These are phyloP conservation scores for Danio rerio DNA, from an alignment of 2,113 vertebrate species.

Conservation along the genomic window DNA sequence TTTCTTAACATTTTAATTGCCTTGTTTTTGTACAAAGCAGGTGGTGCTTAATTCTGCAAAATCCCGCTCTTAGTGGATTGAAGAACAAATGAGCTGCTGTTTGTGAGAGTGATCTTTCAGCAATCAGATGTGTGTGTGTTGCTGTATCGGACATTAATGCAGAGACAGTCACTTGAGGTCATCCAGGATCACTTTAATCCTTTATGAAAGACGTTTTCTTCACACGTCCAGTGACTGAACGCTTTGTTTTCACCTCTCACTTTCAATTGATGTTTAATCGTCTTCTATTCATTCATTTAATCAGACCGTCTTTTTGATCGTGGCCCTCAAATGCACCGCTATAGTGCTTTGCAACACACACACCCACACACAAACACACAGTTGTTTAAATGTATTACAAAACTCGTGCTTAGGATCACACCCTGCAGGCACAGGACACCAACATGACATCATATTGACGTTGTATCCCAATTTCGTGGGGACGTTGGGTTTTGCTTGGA, in stretches of 20 bases:
- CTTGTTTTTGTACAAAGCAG: constrained; percentile 57
- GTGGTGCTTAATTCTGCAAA: constrained; percentile 52
- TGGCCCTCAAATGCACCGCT: not conserved
- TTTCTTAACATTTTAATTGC: constrained; percentile 66
- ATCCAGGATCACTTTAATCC: constrained; percentile 28
- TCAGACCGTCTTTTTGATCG: constrained; percentile 7
- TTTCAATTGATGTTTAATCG: constrained; percentile 16
- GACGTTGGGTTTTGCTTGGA: too few relatives aligned
- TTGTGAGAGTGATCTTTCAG: constrained; percentile 47
- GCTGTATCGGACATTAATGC: not conserved
- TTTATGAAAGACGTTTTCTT: not conserved
- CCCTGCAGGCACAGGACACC: too few relatives aligned
- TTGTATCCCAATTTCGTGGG: too few relatives aligned
- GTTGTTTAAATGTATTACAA: too few relatives aligned
- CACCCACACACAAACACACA: too few relatives aligned
- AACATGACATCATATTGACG: too few relatives aligned
- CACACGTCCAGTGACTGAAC: not conserved
- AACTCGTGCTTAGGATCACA: too few relatives aligned
- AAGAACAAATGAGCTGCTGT: constrained; percentile 56
- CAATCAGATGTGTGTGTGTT: constrained; percentile 20
- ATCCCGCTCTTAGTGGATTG: constrained; percentile 64
- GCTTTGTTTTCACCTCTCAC: not conserved
- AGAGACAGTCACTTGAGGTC: constrained; percentile 22
- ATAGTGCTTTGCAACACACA: not conserved
- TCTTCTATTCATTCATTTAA: constrained; percentile 11